A percentile compares a stretch with the other conserved stretches of the same genome.
Evolutionary conservation across 2,113 vertebrate genomes (phyloP).

Genomic region (Piprites chloris): DNA sequence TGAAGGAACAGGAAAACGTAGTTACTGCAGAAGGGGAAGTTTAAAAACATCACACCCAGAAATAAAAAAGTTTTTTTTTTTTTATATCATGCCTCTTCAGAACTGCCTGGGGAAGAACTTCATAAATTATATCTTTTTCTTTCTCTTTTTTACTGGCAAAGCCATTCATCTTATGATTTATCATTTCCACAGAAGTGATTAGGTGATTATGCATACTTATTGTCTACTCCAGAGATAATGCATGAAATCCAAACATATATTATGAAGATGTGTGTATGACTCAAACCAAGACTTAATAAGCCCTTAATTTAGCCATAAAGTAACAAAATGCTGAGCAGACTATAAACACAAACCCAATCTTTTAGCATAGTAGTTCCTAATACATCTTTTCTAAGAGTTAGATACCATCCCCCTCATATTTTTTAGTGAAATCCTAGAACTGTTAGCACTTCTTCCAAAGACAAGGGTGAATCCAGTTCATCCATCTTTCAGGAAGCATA

Average conservation of each 20-base stretch:
- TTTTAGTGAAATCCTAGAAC: not conserved
- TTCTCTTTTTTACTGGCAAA: not conserved
- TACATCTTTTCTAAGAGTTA: not conserved
- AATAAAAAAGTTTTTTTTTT: not conserved
- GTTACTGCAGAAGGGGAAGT: not conserved
- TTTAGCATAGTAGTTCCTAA: not conserved
- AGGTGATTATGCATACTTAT: not conserved
- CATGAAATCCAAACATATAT: not conserved
- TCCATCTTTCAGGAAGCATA: not conserved
- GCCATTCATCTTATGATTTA: not conserved
- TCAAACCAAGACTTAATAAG: not conserved
- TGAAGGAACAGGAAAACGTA: not conserved
- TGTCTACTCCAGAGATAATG: not conserved
- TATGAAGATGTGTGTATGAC: not conserved
- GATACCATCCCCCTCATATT: not conserved
- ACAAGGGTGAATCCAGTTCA: not conserved
- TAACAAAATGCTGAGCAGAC: not conserved
- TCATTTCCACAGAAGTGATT: not conserved
- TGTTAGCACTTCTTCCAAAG: not conserved
- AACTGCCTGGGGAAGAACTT: not conserved
- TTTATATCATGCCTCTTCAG: not conserved
- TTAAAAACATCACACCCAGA: not conserved
- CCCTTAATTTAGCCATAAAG: not conserved
- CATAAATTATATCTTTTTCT: not conserved
- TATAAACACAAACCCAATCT: not conserved